phyloP scores from a whole-genome alignment of 2,888 invertebrate species.

The Ectemnius lituratus region DNA sequence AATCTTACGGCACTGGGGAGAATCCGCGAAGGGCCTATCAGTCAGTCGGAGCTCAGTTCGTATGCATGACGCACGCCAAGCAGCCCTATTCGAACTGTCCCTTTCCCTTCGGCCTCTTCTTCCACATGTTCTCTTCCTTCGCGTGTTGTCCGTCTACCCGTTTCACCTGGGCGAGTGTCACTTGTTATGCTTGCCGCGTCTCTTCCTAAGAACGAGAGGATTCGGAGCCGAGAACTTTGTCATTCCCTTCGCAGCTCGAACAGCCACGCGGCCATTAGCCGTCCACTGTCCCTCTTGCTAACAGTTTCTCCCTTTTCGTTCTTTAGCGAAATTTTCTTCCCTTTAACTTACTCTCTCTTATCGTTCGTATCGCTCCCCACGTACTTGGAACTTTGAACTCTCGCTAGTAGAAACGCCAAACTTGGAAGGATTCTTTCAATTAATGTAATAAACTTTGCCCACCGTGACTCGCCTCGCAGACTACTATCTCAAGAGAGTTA shows the following conservation, averaged over 20 bases:
- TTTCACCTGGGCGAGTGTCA: conserved; percentile 37
- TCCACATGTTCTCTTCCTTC: conserved; percentile 21
- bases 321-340: not conserved
- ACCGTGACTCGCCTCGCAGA: too few relatives aligned
- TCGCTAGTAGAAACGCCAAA: too few relatives aligned
- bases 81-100: conserved; percentile 43
- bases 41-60: conserved; percentile 62
- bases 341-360: too few relatives aligned
- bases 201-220: conserved; percentile 68
- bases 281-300: conserved; percentile 33
- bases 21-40: conserved; percentile 48
- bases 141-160: conserved; percentile 2
- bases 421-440: too few relatives aligned
- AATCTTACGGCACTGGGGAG: conserved; percentile 34
- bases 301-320: conserved; percentile 29
- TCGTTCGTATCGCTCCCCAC: too few relatives aligned
- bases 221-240: conserved; percentile 67
- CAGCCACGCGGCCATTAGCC: conserved; percentile 53
- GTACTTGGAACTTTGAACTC: too few relatives aligned
- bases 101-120: conserved; percentile 15
- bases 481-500: too few relatives aligned
- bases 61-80: conserved; percentile 66
- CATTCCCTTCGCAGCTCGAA: conserved; percentile 62
- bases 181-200: conserved; percentile 72
- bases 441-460: not conserved